Evolutionary conservation across 1,140 invertebrate genomes (phyloP), one percentile per base, ranked within the genome.

Genomic region (Drosophila sproati): DNA sequence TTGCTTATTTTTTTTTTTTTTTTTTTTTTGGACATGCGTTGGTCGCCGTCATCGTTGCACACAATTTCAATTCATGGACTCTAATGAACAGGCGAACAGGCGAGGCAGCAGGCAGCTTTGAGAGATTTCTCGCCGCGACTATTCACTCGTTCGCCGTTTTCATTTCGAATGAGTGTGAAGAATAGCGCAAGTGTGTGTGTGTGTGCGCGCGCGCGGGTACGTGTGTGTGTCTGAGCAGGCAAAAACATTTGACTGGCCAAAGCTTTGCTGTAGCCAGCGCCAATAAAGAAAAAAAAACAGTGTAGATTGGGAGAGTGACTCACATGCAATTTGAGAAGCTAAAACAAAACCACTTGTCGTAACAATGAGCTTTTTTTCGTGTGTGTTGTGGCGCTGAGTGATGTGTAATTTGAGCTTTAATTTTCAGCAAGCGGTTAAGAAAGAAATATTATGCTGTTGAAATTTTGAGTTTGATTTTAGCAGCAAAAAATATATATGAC

Each of bases 1-100:
- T 34, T 45, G 4, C 45, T 56, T 10, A 20, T 5, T 28, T 47
- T 20, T 51, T 3, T 32, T 34, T 3, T 47, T 3, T 47, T 43
- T 68, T 69, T 59, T 12, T 54, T 67, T 75, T 74, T 71, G 59
- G 68, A 59, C 78, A 73, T 74, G 74, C 82, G 20, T 20, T 20
- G 77, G 54, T 59, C 66, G 76, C 72, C 72, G 72, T 68, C 72
- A 70, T 74, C 71, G 70, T 73, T 72, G 85, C 77, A 83, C 85
- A 75, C 73, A 89, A 86, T 91, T 92, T 89, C 85, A 89, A 91
- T 91, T 92, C 91, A 82, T 92, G 91, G 91, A 92, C 91, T 92
- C 91, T 91, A 92, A 87, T 61, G 68, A 91, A 74, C 83, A 92
- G 91, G 91, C 77, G 51, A 50, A 37, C 79, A 92, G 83, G 39